These are phyloP conservation scores for Lumbricus terrestris DNA, from an alignment of 2,888 invertebrate genomes.

Conservation along the genomic window DNA sequence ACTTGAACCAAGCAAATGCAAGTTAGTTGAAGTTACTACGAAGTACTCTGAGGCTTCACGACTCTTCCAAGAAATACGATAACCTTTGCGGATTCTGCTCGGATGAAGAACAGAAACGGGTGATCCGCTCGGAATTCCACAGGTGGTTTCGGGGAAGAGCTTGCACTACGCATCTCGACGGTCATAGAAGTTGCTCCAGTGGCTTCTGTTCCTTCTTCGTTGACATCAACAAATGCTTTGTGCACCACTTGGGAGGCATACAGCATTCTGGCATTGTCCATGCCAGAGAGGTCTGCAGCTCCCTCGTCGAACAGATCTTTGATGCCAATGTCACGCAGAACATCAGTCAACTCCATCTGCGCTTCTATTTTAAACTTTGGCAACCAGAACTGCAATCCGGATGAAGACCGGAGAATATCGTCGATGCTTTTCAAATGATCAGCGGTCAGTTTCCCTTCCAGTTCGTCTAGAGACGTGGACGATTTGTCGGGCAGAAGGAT, in stretches of 20 bases:
- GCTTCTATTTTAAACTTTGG: constrained; percentile 40
- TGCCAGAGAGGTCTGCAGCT: constrained; percentile 51
- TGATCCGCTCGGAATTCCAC: constrained; percentile 34
- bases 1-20: background rate
- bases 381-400: constrained; percentile 32
- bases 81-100: constrained; percentile 28
- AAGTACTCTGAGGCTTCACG: background rate
- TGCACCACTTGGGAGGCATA: constrained; percentile 50
- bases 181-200: constrained; percentile 43
- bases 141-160: background rate
- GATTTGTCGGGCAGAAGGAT: constrained; percentile 35
- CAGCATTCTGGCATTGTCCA: constrained; percentile 42
- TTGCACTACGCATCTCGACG: background rate
- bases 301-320: constrained; percentile 39
- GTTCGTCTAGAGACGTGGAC: constrained; percentile 18
- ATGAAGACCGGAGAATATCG: background rate
- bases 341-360: constrained; percentile 30
- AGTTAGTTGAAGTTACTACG: too few relatives aligned
- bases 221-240: constrained; percentile 52
- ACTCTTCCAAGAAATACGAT: constrained; percentile 39
- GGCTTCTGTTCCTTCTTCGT: constrained; percentile 46
- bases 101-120: constrained; percentile 40
- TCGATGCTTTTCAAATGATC: constrained; percentile 22
- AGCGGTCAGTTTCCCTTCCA: constrained; percentile 26
- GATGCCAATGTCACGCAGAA: constrained; percentile 36